Evolutionary conservation across 2,797 vertebrate species (phyloP).

Genomic region (Chaetodon trifasciatus): DNA sequence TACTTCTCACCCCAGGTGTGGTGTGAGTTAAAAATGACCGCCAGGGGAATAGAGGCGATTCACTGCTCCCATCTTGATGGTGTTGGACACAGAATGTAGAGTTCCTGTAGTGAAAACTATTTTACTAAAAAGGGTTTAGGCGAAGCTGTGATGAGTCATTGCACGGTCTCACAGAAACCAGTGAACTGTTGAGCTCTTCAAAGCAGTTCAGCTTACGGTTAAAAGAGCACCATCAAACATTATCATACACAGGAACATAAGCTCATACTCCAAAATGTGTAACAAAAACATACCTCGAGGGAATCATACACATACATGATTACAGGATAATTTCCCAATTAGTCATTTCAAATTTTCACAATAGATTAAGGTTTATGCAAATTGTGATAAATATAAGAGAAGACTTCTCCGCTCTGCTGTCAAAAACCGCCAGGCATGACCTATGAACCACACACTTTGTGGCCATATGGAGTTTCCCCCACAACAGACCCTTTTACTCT

Average conservation of each 20-base stretch:
- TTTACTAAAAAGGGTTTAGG: neutral
- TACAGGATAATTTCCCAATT: neutral
- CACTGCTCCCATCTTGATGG: constrained; percentile 61
- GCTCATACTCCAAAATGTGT: neutral
- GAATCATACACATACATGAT: constrained; percentile 5
- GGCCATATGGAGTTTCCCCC: constrained; percentile 58
- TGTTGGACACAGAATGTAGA: constrained; percentile 62
- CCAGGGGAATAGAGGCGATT: constrained; percentile 52
- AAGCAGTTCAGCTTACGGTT: neutral
- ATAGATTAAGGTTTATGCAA: constrained; percentile 37
- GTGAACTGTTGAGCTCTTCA: constrained; percentile 19
- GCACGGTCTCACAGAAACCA: constrained; percentile 31
- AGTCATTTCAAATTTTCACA: constrained; percentile 1
- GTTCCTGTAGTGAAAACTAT: constrained; percentile 49
- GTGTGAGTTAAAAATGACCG: constrained; percentile 55
- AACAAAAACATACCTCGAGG: constrained; percentile 1
- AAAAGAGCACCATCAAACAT: neutral
- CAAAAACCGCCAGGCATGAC: constrained; percentile 48
- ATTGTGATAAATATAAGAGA: constrained; percentile 29
- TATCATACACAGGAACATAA: neutral
- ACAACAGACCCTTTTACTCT: constrained; percentile 54
- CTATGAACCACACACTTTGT: constrained; percentile 47
- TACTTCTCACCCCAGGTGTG: constrained; percentile 44
- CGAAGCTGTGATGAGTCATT: constrained; percentile 1
- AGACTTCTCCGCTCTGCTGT: constrained; percentile 28